These are phyloP conservation scores for Notamacropus eugenii DNA, from an alignment of 2,797 vertebrate species.

Conservation along the genomic window DNA sequence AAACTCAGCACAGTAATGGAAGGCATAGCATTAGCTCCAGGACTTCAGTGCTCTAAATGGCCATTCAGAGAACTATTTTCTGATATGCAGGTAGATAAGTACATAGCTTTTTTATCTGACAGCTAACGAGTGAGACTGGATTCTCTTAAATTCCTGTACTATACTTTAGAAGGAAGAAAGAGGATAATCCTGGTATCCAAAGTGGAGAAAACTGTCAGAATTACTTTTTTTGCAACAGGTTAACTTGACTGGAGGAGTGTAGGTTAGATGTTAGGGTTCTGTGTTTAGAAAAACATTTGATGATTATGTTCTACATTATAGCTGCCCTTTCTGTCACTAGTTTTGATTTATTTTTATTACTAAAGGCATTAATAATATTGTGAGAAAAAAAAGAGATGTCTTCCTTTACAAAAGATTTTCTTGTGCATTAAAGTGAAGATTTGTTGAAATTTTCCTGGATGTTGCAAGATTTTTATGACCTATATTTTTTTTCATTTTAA, in stretches of 20 bases:
- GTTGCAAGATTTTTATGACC: slow-evolving; percentile 32
- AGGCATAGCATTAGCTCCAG: neutral
- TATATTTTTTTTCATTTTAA: slow-evolving; percentile 29
- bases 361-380: slow-evolving; percentile 56
- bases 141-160: slow-evolving; percentile 58
- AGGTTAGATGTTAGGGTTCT: slow-evolving; percentile 24
- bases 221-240: neutral
- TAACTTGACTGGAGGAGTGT: neutral
- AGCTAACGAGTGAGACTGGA: slow-evolving; percentile 14
- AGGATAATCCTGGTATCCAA: slow-evolving; percentile 64
- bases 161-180: slow-evolving; percentile 75
- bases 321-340: slow-evolving; percentile 32
- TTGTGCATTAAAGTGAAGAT: slow-evolving; percentile 25
- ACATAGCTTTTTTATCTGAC: slow-evolving; percentile 59
- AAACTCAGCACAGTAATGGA: neutral
- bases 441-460: slow-evolving; percentile 51
- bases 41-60: neutral
- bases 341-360: slow-evolving; percentile 52
- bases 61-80: slow-evolving; percentile 38
- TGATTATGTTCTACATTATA: slow-evolving; percentile 37
- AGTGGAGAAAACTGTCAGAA: neutral
- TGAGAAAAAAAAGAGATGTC: slow-evolving; percentile 37
- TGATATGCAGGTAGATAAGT: neutral
- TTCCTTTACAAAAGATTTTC: slow-evolving; percentile 63
- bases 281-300: neutral